Evolutionary conservation across 2,888 invertebrate genomes (phyloP), one percentile per base, ranked within the genome.

Genomic region (Pheosia tremula): DNA sequence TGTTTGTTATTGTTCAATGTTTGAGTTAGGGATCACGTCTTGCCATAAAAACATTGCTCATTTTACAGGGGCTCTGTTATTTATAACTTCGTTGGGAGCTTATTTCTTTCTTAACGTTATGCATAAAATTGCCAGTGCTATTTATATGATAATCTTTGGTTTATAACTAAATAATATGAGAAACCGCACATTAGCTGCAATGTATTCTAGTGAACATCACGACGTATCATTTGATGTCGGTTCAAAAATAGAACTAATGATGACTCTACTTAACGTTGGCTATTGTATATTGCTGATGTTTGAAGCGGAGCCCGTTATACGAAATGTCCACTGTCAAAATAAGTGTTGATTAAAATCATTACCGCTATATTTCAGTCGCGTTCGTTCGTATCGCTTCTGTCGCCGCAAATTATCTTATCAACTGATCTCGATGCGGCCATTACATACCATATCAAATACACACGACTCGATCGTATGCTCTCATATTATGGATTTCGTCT

Each of bases 321-420:
- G 9, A 5, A 43, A 47, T 47, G 47, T 47, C 11, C 47, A 47
- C 4, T 9, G n/a, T n/a, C 47, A 47, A 11, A 47, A 47, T 47
- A 47, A 47, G n/a, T 47, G 11, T n/a, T 47, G 10, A 37, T 47
- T 24, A 38, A 37, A 53, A 53, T 53, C 10, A 72, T 73, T 66
- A 68, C 37, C 63, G 58, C 56, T 43, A 57, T 47, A 57, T 63
- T 61, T 47, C 11, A 10, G 36, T 59, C 63, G 59, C 52, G 60
- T 58, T 50, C 55, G 63, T 54, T 65, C 67, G 64, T 47, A 67
- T 63, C 41, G 63, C 56, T 65, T 69, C 69, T 47, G 70, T 63
- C 41, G 43, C 38, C 36, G 4, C 49, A 8, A 37, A 58, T 3
- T 71, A 72, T 73, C 74, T 73, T 65, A 73, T 69, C 74, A 61